phyloP scores from a whole-genome alignment of 2,797 vertebrate species.

The Trematomus bernacchii region DNA sequence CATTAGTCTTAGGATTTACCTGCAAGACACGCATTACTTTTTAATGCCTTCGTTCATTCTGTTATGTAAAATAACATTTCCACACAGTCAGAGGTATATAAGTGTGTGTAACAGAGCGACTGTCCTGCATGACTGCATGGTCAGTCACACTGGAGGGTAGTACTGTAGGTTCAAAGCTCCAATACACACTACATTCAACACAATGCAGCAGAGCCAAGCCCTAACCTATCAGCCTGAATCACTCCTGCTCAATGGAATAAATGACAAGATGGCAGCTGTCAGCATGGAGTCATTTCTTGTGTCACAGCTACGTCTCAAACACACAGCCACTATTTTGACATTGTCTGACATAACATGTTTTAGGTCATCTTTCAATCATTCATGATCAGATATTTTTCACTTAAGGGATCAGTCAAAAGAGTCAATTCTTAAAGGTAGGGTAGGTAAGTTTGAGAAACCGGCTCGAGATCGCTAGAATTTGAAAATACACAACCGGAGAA shows the following conservation, averaged over 20 bases:
- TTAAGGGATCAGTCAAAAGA: background rate
- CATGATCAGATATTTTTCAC: background rate
- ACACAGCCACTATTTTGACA: no score
- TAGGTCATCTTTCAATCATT: no score
- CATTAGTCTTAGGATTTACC: background rate
- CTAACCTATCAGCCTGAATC: background rate
- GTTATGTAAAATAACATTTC: background rate
- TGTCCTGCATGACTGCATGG: no score
- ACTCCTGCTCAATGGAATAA: background rate
- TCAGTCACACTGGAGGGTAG: no score
- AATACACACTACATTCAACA: background rate
- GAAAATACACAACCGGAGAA: no score
- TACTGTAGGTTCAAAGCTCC: no score
- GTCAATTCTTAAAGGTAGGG: no score
- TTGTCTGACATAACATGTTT: no score
- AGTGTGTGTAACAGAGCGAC: background rate
- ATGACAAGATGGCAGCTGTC: background rate
- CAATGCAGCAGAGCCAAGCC: background rate
- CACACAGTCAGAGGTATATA: background rate
- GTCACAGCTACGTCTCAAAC: no score
- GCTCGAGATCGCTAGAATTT: no score
- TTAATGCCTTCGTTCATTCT: background rate
- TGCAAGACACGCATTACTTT: background rate
- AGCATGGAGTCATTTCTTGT: no score
- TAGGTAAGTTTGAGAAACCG: no score